phyloP scores from a whole-genome alignment of 2,113 vertebrate species.

The Sphyrna mokarran region DNA sequence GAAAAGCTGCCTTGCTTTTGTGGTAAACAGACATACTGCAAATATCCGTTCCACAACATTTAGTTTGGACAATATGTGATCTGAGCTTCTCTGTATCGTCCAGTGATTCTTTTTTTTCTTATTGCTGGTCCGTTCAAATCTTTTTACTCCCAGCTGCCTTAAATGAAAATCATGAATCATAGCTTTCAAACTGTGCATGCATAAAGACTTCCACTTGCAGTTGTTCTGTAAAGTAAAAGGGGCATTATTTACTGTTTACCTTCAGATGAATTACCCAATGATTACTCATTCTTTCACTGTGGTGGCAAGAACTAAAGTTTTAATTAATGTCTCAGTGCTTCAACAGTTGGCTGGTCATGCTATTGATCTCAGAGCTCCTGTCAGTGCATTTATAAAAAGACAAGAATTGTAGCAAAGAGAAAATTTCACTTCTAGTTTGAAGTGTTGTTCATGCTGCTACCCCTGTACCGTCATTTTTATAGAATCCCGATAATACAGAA shows the following conservation, averaged over 20 bases:
- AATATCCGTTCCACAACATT: background rate
- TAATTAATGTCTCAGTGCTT: background rate
- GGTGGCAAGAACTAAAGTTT: background rate
- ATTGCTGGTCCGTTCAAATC: background rate
- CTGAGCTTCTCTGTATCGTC: background rate
- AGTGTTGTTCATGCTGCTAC: background rate
- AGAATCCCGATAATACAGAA: too few relatives aligned
- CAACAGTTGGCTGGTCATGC: background rate
- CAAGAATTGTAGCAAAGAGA: background rate
- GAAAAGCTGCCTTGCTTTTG: background rate
- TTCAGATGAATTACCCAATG: background rate
- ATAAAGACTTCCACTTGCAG: background rate
- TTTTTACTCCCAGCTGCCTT: background rate
- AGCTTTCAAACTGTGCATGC: background rate
- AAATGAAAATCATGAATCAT: background rate
- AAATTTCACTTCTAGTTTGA: background rate
- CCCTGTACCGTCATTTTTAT: background rate
- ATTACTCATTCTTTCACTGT: background rate
- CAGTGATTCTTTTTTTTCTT: background rate
- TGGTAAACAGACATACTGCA: background rate
- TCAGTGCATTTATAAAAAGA: background rate
- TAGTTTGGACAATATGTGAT: background rate
- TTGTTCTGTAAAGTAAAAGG: background rate
- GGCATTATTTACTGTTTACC: background rate
- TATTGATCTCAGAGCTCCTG: background rate